Conservation (phyloP, 1,140 invertebrate genomes). For the Drosophila nikananu region DNA sequence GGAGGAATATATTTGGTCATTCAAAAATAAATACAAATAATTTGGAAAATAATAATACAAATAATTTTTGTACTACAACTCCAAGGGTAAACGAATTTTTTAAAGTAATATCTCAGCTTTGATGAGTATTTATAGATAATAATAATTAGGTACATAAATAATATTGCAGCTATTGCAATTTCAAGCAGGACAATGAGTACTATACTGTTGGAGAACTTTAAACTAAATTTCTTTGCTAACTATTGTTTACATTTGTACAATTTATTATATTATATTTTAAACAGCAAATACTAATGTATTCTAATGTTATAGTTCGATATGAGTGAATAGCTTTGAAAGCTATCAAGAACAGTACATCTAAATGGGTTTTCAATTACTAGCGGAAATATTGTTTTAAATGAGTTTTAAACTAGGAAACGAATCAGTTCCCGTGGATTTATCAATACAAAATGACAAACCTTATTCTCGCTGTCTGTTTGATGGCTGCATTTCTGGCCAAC, state of each 20-base stretch:
- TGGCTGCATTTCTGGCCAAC: neutral
- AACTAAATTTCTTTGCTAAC: neutral
- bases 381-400: slow-evolving; percentile 1
- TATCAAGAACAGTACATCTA: neutral
- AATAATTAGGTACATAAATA: no score
- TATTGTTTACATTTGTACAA: neutral
- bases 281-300: neutral
- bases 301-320: neutral
- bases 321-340: neutral
- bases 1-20: no score
- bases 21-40: no score
- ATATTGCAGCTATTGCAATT: no score
- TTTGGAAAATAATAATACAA: no score
- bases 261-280: neutral
- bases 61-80: no score
- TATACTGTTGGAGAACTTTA: neutral
- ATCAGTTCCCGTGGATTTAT: neutral
- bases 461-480: neutral
- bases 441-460: neutral
- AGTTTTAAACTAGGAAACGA: neutral
- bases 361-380: neutral
- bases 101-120: no score
- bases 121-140: no score
- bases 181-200: no score
- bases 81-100: no score